Base-by-base conservation (phyloP, 2,797 vertebrate species). In the Glyptemys insculpta region DNA sequence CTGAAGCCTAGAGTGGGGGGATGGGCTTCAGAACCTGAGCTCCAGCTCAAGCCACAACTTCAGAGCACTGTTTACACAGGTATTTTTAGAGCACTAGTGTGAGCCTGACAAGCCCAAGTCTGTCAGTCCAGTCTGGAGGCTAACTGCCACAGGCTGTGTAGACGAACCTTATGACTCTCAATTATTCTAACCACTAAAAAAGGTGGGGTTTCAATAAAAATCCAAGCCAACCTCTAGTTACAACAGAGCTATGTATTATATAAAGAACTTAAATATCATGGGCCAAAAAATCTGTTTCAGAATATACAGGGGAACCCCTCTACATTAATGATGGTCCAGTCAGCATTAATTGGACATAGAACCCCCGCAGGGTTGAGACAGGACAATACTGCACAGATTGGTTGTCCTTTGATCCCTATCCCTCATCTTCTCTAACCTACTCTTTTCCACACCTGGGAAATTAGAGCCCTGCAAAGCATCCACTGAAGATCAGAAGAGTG, bases 281-380 rank as follows among this genome's bases (percentile, higher is more conserved):
- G 88, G 83, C 59, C 62, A 87, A 91, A 83, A 85, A 83, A 87
- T 47, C 11, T 44, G 49, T 86, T 85, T 74, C 57, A 79, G 4
- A 80, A 80, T 85, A 62, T 44, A 53, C 27, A 49, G 11, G 41
- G 44, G 74, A 47, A 31, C 44, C 21, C 18, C 59, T 83, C 72
- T 83, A 50, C 18, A 18, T 79, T 89, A 68, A 37, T 88, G 89
- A 87, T 95, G 44, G 93, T 86, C 50, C 37, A 87, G 68, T 50
- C 5, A 81, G 19, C 81, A 65, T 47, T 86, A 76, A 88, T 95
- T 74, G 34, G 19, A 37, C 57, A 16, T 85, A 53, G 88, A 91
- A 92, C 88, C 79, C 47, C 82, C 47, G 84, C 21, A 81, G 80
- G 65, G 47, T 53, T 56, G 54, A 85, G 34, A 18, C 74, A 59